Conservation (phyloP, 2,113 vertebrate species). For the Neogale vison region DNA sequence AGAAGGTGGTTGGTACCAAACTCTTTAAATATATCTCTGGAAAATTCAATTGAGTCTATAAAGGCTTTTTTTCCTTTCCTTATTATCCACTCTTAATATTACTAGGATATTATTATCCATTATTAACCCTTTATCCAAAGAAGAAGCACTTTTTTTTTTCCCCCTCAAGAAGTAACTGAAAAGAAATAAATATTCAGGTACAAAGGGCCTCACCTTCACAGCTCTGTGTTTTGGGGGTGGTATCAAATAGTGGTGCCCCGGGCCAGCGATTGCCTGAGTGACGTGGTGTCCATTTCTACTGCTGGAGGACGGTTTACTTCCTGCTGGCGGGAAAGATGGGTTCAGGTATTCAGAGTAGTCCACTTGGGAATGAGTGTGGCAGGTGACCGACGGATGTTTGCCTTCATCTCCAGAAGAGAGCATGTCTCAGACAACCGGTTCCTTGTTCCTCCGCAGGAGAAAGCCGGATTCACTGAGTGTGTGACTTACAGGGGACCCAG, state of each 20-base stretch:
- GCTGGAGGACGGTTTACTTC: background rate
- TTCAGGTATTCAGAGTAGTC: no score
- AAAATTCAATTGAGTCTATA: background rate
- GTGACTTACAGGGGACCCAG: background rate
- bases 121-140: background rate
- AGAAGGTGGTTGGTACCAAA: background rate
- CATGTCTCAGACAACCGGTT: accelerated
- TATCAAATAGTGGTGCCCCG: no score
- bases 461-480: background rate
- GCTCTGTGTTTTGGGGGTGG: background rate
- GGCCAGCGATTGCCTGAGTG: background rate
- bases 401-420: background rate
- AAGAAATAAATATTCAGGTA: background rate
- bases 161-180: background rate
- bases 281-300: background rate
- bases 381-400: background rate
- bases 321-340: background rate
- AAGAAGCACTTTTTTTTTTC: background rate
- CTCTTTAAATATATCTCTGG: background rate
- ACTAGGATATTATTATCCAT: background rate
- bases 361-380: background rate
- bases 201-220: background rate
- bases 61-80: background rate
- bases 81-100: background rate
- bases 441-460: background rate